A percentile compares a stretch with the other conserved stretches of the same genome.
Conservation (phyloP, 2,888 invertebrate genomes). For the Pachydiplax longipennis region DNA sequence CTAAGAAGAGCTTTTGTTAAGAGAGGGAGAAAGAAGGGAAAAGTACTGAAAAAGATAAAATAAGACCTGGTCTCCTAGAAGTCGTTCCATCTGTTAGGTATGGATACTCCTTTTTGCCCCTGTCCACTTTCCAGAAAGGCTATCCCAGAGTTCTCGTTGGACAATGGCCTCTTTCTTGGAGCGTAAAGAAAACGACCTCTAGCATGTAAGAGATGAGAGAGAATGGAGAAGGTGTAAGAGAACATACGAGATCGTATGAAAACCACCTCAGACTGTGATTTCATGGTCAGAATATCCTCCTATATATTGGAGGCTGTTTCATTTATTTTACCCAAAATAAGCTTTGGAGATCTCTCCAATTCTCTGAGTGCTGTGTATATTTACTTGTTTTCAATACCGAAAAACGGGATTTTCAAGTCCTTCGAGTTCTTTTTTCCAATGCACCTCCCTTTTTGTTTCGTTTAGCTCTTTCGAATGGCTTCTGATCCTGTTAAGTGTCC, state of each 20-base stretch:
- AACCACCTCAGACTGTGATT: neutral
- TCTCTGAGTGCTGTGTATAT: too few species aligned
- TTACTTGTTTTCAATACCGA: too few species aligned
- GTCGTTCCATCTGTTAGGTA: slow-evolving; percentile 26
- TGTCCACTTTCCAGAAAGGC: neutral
- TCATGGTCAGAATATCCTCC: too few species aligned
- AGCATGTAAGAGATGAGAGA: neutral
- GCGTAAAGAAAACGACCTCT: neutral
- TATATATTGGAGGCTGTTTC: too few species aligned
- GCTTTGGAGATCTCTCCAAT: too few species aligned
- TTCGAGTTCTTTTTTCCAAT: neutral
- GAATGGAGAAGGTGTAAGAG: neutral
- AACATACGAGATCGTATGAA: slow-evolving; percentile 6
- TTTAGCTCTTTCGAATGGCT: neutral
- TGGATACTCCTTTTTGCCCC: neutral
- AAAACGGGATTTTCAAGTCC: too few species aligned
- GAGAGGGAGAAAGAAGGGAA: neutral
- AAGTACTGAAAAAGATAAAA: neutral
- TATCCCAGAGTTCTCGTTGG: neutral
- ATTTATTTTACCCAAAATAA: too few species aligned
- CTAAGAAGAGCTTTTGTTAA: neutral
- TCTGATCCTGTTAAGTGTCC: neutral
- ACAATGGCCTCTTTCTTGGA: neutral
- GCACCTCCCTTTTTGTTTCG: neutral
- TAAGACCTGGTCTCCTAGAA: neutral